phyloP scores from a whole-genome alignment of 2,888 invertebrate species.

The Phortica okadai region DNA sequence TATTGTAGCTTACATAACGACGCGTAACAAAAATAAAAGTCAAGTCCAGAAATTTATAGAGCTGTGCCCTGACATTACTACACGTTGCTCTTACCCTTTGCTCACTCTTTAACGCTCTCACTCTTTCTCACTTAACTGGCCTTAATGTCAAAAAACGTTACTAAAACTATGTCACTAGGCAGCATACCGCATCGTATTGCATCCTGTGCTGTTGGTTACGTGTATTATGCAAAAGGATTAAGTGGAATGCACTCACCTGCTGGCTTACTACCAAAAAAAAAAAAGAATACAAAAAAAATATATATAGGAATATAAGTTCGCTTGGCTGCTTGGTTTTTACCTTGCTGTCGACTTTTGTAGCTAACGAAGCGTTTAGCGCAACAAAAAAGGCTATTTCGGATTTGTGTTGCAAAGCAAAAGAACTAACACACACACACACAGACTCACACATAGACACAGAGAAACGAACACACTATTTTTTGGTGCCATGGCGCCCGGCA shows the following conservation, averaged over 20 bases:
- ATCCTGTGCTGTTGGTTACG: constrained; percentile 19
- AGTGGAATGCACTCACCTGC: constrained; percentile 30
- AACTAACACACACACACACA: neutral
- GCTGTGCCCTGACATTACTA: neutral
- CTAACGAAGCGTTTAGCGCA: constrained; percentile 57
- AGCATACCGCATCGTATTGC: constrained; percentile 24
- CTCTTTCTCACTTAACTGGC: neutral
- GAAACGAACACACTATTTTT: constrained; percentile 24
- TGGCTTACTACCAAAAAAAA: constrained; percentile 41
- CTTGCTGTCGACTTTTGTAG: constrained; percentile 49
- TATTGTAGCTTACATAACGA: neutral
- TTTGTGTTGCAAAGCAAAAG: neutral
- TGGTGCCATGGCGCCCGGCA: constrained; percentile 49
- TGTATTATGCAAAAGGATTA: constrained; percentile 24
- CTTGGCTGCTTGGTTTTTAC: constrained; percentile 21
- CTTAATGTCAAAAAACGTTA: neutral
- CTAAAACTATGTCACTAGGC: constrained; percentile 61
- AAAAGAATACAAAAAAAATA: neutral
- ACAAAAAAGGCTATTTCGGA: constrained; percentile 35
- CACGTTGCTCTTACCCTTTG: no score
- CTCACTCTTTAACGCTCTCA: neutral
- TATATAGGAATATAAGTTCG: neutral
- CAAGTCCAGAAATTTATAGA: neutral
- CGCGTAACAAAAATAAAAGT: neutral
- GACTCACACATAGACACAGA: neutral